These are phyloP conservation scores for Xestia xanthographa DNA, from an alignment of 2,888 invertebrate species.

Conservation along the genomic window DNA sequence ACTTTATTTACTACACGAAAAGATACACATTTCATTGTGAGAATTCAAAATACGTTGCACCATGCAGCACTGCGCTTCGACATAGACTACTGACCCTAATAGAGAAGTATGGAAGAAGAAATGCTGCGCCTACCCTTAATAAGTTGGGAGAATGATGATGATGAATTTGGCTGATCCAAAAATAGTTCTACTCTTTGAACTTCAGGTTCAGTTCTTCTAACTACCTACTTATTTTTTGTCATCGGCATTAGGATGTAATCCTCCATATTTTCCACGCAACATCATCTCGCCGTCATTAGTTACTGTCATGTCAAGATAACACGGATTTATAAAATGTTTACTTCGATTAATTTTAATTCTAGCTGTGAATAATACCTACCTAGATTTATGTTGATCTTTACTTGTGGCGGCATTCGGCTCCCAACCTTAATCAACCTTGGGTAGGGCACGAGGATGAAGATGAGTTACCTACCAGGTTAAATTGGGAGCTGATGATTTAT, in stretches of 20 bases:
- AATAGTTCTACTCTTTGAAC: neutral
- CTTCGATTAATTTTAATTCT: conserved; percentile 5
- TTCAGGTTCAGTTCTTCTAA: neutral
- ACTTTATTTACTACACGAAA: too few relatives aligned
- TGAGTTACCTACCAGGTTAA: neutral
- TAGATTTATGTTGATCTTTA: neutral
- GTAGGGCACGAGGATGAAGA: neutral
- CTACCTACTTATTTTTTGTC: neutral
- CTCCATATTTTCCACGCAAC: neutral
- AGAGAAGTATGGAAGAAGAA: neutral
- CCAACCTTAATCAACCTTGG: neutral
- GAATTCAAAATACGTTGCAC: too few relatives aligned
- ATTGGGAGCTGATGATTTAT: neutral
- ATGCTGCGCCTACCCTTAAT: neutral
- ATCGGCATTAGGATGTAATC: conserved; percentile 10
- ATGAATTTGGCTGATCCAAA: neutral
- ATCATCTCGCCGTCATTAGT: conserved; percentile 14
- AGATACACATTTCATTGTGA: too few relatives aligned
- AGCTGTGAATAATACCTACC: neutral
- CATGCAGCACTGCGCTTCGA: too few relatives aligned
- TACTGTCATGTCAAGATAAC: conserved; percentile 33
- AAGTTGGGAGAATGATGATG: neutral
- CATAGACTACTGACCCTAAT: too few relatives aligned
- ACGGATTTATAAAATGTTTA: conserved; percentile 7
- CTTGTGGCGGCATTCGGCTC: neutral